Conservation (phyloP, 2,888 invertebrate species). For the Thereva nobilitata region DNA sequence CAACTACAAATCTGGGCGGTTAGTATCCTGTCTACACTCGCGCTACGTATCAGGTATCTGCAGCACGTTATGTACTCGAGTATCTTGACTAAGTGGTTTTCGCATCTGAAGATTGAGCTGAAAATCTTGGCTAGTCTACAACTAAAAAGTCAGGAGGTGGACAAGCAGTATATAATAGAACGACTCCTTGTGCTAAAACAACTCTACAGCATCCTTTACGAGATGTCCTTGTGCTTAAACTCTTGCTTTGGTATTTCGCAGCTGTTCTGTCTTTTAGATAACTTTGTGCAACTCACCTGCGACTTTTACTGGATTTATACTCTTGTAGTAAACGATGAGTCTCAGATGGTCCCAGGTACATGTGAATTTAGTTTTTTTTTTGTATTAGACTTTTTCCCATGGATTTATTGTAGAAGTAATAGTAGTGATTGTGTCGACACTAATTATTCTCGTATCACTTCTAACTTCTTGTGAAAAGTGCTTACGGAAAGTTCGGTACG, state of each 20-base stretch:
- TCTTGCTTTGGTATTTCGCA: slow-evolving; percentile 23
- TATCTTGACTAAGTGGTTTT: slow-evolving; percentile 17
- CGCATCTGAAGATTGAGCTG: slow-evolving; percentile 16
- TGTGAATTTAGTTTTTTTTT: neutral
- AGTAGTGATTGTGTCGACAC: neutral
- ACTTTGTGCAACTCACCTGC: slow-evolving; percentile 24
- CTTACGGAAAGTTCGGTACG: slow-evolving; percentile 17
- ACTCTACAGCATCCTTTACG: slow-evolving; percentile 24
- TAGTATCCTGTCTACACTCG: slow-evolving; percentile 7
- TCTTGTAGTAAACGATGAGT: slow-evolving; percentile 20
- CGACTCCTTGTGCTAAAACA: slow-evolving; percentile 9
- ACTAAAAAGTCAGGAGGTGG: neutral
- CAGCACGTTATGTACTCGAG: slow-evolving; percentile 28
- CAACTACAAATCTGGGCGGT: slow-evolving; percentile 5
- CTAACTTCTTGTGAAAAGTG: slow-evolving; percentile 27
- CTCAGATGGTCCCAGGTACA: slow-evolving; percentile 18
- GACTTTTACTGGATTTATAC: slow-evolving; percentile 24
- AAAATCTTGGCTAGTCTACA: neutral
- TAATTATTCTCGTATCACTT: slow-evolving; percentile 18
- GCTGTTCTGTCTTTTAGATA: slow-evolving; percentile 20
- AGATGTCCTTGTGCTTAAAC: slow-evolving; percentile 23
- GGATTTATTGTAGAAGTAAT: slow-evolving; percentile 9
- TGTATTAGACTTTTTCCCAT: slow-evolving; percentile 7
- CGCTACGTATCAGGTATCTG: slow-evolving; percentile 6
- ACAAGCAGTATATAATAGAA: slow-evolving; percentile 10